Conservation (phyloP, 2,797 vertebrate genomes). For the Hozukius guyotensis region DNA sequence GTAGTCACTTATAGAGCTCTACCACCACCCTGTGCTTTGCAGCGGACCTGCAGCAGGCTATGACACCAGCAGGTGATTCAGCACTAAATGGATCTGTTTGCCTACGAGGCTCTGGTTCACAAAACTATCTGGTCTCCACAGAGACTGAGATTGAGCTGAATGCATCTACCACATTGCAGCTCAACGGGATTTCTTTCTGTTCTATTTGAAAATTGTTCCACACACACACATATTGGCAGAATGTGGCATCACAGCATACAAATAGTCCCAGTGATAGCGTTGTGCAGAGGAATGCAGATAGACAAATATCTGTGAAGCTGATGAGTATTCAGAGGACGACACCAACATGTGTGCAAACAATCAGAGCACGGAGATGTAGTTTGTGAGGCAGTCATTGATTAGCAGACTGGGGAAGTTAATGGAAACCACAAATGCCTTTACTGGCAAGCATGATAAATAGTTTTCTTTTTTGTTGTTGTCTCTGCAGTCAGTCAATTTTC, state of each 20-base stretch:
- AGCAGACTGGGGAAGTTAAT: conserved; percentile 29
- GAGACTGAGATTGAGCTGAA: conserved; percentile 5
- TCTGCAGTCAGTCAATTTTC: conserved; percentile 30
- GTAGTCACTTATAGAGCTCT: conserved; percentile 32
- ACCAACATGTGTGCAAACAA: conserved; percentile 25
- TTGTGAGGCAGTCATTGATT: conserved; percentile 42
- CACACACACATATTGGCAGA: neutral
- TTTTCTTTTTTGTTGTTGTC: conserved; percentile 35
- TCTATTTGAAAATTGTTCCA: neutral
- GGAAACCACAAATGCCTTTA: conserved; percentile 7
- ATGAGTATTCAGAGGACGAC: conserved; percentile 54
- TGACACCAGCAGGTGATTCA: conserved; percentile 7
- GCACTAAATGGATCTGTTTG: conserved; percentile 9
- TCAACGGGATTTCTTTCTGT: neutral
- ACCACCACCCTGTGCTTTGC: conserved; percentile 48
- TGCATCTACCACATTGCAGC: neutral
- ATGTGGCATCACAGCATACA: neutral
- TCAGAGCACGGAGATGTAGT: conserved; percentile 24
- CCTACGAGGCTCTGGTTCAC: neutral
- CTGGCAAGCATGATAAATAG: conserved; percentile 17
- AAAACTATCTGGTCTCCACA: neutral
- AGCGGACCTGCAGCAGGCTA: conserved; percentile 1
- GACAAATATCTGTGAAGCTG: conserved; percentile 7
- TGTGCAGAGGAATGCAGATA: conserved; percentile 1
- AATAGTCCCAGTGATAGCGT: neutral